Conservation (phyloP, 2,113 vertebrate species). For the Daphoenositta chrysoptera region DNA sequence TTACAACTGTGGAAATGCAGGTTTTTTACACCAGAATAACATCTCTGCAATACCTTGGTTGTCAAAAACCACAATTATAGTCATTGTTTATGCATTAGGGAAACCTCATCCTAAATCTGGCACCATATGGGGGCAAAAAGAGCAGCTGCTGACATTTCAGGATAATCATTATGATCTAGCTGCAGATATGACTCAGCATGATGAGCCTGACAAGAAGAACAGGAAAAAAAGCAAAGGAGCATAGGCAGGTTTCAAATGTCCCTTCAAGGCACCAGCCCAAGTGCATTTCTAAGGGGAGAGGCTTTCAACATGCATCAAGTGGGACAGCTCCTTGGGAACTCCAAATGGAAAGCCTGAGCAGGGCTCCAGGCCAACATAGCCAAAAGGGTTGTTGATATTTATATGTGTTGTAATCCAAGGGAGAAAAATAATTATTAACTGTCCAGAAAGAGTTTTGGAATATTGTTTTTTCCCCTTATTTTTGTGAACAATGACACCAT, state of each 20-base stretch:
- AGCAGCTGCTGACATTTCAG: conserved; percentile 66
- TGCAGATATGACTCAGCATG: conserved; percentile 62
- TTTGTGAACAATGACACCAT: neutral
- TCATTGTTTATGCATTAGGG: conserved; percentile 66
- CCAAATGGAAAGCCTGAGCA: neutral
- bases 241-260: conserved; percentile 33
- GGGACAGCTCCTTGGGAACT: neutral
- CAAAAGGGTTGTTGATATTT: neutral
- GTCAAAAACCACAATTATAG: conserved; percentile 58
- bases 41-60: conserved; percentile 47
- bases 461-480: neutral
- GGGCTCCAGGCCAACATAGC: neutral
- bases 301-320: neutral
- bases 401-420: neutral
- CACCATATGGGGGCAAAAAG: conserved; percentile 56
- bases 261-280: neutral
- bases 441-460: neutral
- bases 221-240: neutral
- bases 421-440: conserved; percentile 1
- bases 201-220: conserved; percentile 39
- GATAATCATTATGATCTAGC: conserved; percentile 57
- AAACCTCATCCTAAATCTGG: conserved; percentile 64
- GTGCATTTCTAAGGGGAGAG: neutral
- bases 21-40: conserved; percentile 23
- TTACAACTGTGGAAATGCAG: conserved; percentile 5